Percentiles rank a stretch among this genome's conserved stretches.
phyloP scores from a whole-genome alignment of 2,797 vertebrate species.

The Artibeus lituratus region DNA sequence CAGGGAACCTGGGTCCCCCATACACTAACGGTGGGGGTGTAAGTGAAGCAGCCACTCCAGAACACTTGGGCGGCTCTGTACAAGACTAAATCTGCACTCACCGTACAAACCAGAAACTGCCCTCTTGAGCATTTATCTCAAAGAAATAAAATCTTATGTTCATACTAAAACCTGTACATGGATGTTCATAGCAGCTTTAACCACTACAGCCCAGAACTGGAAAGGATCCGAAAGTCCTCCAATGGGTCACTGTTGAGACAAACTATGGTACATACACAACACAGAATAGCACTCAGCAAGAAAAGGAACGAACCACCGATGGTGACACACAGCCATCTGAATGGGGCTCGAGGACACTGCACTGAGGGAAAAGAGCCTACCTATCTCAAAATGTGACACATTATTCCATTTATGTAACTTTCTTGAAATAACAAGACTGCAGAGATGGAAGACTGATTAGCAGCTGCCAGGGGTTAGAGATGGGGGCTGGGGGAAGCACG shows the following conservation, averaged over 20 bases:
- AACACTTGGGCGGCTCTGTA: not conserved
- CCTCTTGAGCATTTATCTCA: not conserved
- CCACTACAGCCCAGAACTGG: not conserved
- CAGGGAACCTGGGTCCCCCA: not conserved
- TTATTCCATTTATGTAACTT: not conserved
- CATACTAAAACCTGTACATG: not conserved
- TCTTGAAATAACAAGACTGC: conserved; percentile 16
- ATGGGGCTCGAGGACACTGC: not conserved
- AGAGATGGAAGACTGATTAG: not conserved
- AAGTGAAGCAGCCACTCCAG: not conserved
- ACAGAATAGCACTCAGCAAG: not conserved
- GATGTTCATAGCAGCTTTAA: not conserved
- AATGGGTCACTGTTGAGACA: not conserved
- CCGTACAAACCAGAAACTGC: not conserved
- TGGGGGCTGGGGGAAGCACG: too few species aligned
- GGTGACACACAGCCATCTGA: not conserved
- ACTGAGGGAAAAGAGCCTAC: not conserved
- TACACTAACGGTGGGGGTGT: not conserved
- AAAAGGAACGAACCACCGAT: not conserved
- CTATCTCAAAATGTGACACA: not conserved
- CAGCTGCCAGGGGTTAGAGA: not conserved
- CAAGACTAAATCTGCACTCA: not conserved
- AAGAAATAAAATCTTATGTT: not conserved
- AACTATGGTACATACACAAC: not conserved
- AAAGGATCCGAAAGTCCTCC: not conserved